Evolutionary conservation across 2,888 invertebrate genomes (phyloP).

Genomic region (Tipula confusa): DNA sequence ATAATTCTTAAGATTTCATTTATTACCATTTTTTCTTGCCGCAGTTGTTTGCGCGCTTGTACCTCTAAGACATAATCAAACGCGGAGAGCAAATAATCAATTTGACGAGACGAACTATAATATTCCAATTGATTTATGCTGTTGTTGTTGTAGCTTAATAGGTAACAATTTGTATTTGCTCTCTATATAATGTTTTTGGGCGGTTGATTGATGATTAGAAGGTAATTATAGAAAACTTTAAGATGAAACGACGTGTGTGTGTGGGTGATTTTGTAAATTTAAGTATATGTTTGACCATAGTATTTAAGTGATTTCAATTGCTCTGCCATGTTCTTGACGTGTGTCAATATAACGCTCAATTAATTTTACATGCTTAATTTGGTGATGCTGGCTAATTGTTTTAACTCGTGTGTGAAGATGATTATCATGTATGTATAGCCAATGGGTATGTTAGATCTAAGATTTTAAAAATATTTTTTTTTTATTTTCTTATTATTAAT

Average conservation of each 20-base stretch:
- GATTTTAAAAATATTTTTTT: neutral
- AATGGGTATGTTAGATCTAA: neutral
- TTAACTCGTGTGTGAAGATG: neutral
- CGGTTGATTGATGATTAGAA: constrained; percentile 6
- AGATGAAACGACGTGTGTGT: neutral
- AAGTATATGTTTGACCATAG: neutral
- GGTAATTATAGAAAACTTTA: neutral
- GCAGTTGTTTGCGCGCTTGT: neutral
- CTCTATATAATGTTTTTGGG: neutral
- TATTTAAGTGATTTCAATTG: neutral
- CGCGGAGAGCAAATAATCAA: constrained; percentile 1
- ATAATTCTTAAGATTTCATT: constrained; percentile 12
- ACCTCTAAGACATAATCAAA: neutral
- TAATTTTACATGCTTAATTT: neutral
- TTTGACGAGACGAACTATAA: neutral
- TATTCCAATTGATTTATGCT: neutral
- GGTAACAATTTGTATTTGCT: neutral
- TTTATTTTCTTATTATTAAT: neutral
- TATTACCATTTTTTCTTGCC: neutral
- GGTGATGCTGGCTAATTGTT: neutral
- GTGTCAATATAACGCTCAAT: neutral
- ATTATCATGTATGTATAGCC: neutral
- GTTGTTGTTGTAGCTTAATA: neutral
- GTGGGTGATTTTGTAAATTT: neutral
- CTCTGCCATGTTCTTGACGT: constrained; percentile 15